Evolutionary conservation across 1,140 invertebrate species (phyloP).

Genomic region (Ephestia elutella): DNA sequence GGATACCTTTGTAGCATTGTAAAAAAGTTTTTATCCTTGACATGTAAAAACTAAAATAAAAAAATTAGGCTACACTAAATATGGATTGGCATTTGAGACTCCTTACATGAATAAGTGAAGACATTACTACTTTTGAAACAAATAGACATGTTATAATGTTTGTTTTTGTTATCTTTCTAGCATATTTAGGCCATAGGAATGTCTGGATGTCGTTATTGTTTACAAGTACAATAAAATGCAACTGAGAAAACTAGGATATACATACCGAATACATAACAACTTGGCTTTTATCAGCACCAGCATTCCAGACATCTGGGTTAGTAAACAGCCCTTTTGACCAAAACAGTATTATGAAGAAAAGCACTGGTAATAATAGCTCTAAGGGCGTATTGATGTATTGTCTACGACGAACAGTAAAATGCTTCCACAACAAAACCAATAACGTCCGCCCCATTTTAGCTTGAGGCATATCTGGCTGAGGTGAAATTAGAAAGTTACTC

Average conservation of each 20-base stretch:
- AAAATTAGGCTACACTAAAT: too few relatives aligned
- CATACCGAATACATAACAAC: background rate
- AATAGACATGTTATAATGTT: too few relatives aligned
- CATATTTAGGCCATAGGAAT: background rate
- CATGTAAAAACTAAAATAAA: too few relatives aligned
- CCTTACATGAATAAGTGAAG: too few relatives aligned
- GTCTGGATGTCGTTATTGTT: background rate
- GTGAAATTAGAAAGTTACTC: background rate
- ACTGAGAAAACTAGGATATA: background rate
- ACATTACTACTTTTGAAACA: too few relatives aligned
- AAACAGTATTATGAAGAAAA: slow-evolving; percentile 39
- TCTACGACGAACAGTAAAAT: slow-evolving; percentile 35
- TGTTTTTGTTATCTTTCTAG: too few relatives aligned
- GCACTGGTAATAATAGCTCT: slow-evolving; percentile 34
- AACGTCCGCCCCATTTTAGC: background rate
- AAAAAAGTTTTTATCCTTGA: too few relatives aligned
- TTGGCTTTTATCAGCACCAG: background rate
- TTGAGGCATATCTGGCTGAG: background rate
- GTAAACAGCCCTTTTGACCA: slow-evolving; percentile 27
- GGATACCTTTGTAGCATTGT: too few relatives aligned
- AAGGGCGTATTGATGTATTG: slow-evolving; percentile 40
- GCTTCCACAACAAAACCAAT: slow-evolving; percentile 46
- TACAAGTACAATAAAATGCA: too few relatives aligned
- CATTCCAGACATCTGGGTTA: slow-evolving; percentile 8
- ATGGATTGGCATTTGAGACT: too few relatives aligned